Conservation (phyloP, 1,140 invertebrate species). For the Antheraea mylitta region DNA sequence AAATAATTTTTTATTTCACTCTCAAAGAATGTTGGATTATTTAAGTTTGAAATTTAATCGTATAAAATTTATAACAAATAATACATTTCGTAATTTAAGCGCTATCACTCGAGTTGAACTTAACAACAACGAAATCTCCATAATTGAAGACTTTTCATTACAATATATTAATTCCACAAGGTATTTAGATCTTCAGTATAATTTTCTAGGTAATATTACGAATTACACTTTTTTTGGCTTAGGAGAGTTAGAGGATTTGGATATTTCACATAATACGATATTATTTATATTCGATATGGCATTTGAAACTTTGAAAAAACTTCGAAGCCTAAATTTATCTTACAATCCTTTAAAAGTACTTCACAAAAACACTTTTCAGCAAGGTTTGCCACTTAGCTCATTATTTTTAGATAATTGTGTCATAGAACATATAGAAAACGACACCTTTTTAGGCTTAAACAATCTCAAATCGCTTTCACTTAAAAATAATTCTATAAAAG, state of each 20-base stretch:
- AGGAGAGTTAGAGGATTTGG: constrained; percentile 84
- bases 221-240: constrained; percentile 83
- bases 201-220: constrained; percentile 67
- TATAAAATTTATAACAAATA: constrained; percentile 62
- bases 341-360: constrained; percentile 82
- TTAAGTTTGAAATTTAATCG: constrained; percentile 59
- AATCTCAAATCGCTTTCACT: constrained; percentile 82
- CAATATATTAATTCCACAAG: constrained; percentile 55
- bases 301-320: constrained; percentile 81
- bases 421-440: constrained; percentile 79
- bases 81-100: constrained; percentile 58
- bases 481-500: constrained; percentile 85
- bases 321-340: constrained; percentile 83
- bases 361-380: constrained; percentile 82
- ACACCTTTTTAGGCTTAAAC: constrained; percentile 80
- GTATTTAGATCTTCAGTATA: constrained; percentile 70
- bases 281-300: constrained; percentile 81
- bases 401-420: constrained; percentile 81
- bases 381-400: constrained; percentile 80
- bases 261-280: constrained; percentile 82
- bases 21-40: constrained; percentile 51
- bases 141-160: constrained; percentile 68
- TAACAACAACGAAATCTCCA: constrained; percentile 58
- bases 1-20: constrained; percentile 52
- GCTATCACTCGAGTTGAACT: constrained; percentile 55